A percentile compares a stretch with the other conserved stretches of the same genome.
phyloP scores from a whole-genome alignment of 2,888 invertebrate species.

The Ellobium chinense region DNA sequence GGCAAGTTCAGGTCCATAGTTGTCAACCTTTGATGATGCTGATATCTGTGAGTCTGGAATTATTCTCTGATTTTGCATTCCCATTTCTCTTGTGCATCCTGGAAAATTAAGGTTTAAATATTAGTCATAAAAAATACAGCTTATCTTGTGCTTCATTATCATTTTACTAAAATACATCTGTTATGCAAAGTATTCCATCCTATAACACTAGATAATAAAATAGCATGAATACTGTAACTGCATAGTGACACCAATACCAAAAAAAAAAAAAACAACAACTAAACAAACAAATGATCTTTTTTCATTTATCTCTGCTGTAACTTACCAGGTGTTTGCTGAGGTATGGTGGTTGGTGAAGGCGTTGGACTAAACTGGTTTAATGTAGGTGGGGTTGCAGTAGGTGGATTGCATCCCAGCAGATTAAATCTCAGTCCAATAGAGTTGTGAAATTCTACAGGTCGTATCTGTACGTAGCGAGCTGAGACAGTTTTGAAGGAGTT shows the following conservation, averaged over 20 bases:
- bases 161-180: no score
- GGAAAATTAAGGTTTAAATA: no score
- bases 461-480: constrained; percentile 77
- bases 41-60: constrained; percentile 83
- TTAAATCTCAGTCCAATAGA: constrained; percentile 65
- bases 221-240: background rate
- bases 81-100: constrained; percentile 81
- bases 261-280: background rate
- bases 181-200: no score
- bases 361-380: background rate
- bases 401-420: constrained; percentile 64
- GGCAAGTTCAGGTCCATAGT: constrained; percentile 79
- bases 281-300: no score
- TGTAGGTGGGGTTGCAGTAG: constrained; percentile 42
- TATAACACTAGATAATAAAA: no score
- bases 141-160: no score
- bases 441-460: constrained; percentile 64
- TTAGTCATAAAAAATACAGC: no score
- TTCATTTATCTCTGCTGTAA: no score
- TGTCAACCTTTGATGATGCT: constrained; percentile 82
- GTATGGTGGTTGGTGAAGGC: background rate
- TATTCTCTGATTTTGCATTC: constrained; percentile 82
- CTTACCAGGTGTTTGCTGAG: background rate
- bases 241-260: no score
- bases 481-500: constrained; percentile 42